Conservation (phyloP, 2,888 invertebrate genomes). For the Clanis bilineata region DNA sequence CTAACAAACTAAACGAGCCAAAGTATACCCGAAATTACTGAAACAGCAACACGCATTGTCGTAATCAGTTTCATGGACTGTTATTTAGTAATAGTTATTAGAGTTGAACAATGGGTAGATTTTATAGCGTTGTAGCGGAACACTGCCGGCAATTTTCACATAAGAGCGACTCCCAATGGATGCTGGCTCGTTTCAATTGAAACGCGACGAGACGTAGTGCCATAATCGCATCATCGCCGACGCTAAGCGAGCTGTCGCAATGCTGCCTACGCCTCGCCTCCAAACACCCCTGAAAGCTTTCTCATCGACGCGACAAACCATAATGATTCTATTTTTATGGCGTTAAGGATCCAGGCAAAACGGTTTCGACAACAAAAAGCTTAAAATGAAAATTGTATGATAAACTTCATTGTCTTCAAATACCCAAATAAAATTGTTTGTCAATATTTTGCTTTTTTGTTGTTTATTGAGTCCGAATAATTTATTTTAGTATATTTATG, state of each 20-base stretch:
- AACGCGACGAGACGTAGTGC: slow-evolving; percentile 84
- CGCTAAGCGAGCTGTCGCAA: slow-evolving; percentile 47
- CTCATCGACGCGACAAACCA: slow-evolving; percentile 76
- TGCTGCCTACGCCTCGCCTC: slow-evolving; percentile 39
- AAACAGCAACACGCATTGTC: not conserved
- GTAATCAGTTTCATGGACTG: slow-evolving; percentile 63
- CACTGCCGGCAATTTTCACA: slow-evolving; percentile 77
- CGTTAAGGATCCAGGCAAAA: slow-evolving; percentile 55
- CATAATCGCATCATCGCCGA: slow-evolving; percentile 85
- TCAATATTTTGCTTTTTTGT: not conserved
- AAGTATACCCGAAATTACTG: slow-evolving; percentile 19
- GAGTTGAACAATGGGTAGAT: slow-evolving; percentile 71
- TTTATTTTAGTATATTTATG: not conserved
- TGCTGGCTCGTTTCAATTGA: slow-evolving; percentile 74
- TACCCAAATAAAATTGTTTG: not conserved
- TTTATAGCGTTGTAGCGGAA: slow-evolving; percentile 69
- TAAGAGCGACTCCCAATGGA: slow-evolving; percentile 68
- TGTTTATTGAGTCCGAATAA: not conserved
- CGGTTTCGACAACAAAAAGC: slow-evolving; percentile 62
- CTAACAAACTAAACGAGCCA: slow-evolving; percentile 19
- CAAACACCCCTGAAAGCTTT: slow-evolving; percentile 52
- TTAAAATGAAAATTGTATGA: slow-evolving; percentile 47
- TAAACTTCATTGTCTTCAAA: slow-evolving; percentile 1
- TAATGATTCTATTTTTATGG: slow-evolving; percentile 76
- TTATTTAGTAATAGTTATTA: slow-evolving; percentile 79